A percentile compares a stretch with the other conserved stretches of the same genome.
Conservation (phyloP, 2,888 invertebrate genomes). For the Scaptomyza tumidula region DNA sequence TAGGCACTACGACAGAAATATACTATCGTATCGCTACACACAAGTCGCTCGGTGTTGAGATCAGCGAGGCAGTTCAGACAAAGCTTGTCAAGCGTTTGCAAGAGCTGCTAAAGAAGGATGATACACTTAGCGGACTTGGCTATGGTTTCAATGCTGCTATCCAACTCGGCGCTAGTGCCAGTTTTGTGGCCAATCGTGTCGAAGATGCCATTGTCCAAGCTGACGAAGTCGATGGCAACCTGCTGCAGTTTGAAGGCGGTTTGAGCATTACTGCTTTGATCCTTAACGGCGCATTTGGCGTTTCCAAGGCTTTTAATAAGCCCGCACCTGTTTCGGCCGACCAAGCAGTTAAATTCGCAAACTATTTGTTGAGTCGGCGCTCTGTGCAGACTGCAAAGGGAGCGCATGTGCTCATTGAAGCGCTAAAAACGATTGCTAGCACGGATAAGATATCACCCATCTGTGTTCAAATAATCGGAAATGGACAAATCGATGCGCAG, state of each 20-base stretch:
- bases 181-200: slow-evolving; percentile 89
- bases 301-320: slow-evolving; percentile 87
- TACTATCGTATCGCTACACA: slow-evolving; percentile 90
- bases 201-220: slow-evolving; percentile 97
- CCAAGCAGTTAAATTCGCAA: slow-evolving; percentile 94
- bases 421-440: slow-evolving; percentile 87
- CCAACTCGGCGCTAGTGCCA: slow-evolving; percentile 87
- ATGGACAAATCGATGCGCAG: slow-evolving; percentile 90
- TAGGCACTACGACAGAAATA: slow-evolving; percentile 88
- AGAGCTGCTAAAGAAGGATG: slow-evolving; percentile 93
- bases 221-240: slow-evolving; percentile 95
- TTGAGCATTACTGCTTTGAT: slow-evolving; percentile 90
- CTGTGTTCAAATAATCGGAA: slow-evolving; percentile 91
- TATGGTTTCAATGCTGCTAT: slow-evolving; percentile 94
- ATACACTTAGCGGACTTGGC: slow-evolving; percentile 91
- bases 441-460: slow-evolving; percentile 92
- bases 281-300: slow-evolving; percentile 86
- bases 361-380: slow-evolving; percentile 94
- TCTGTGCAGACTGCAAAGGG: slow-evolving; percentile 95
- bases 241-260: slow-evolving; percentile 96
- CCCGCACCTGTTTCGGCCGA: slow-evolving; percentile 89
- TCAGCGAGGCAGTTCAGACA: slow-evolving; percentile 88
- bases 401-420: slow-evolving; percentile 92
- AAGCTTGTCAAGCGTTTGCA: slow-evolving; percentile 90
- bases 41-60: slow-evolving; percentile 88